Evolutionary conservation across 2,888 invertebrate genomes (phyloP).

Genomic region (Callimorpha dominula): DNA sequence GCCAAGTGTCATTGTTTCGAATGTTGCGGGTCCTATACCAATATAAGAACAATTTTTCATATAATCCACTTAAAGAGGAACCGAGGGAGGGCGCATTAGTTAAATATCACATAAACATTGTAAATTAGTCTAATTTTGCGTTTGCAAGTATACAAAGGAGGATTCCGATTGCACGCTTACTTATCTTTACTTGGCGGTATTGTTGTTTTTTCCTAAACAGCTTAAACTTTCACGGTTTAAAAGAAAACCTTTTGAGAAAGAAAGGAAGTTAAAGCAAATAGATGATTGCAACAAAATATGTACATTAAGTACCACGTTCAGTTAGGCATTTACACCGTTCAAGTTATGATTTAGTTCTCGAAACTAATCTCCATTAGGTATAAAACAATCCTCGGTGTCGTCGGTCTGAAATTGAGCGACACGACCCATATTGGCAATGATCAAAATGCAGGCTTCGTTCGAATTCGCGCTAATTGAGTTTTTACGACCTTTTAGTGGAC

Average conservation of each 20-base stretch:
- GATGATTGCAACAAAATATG: neutral
- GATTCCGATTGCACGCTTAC: too few species aligned
- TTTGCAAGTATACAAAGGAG: too few species aligned
- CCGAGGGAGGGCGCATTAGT: too few species aligned
- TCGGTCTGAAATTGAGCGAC: conserved; percentile 31
- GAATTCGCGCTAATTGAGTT: conserved; percentile 44
- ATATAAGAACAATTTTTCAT: neutral
- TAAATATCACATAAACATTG: too few species aligned
- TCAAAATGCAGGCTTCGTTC: conserved; percentile 36
- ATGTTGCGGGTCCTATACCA: neutral
- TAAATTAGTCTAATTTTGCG: too few species aligned
- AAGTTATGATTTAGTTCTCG: conserved; percentile 21
- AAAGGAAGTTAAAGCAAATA: neutral
- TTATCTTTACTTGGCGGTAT: too few species aligned
- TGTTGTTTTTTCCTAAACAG: too few species aligned
- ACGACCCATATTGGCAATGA: conserved; percentile 35
- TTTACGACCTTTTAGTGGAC: conserved; percentile 48
- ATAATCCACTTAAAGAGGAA: too few species aligned
- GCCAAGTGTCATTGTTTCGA: neutral
- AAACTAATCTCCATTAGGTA: conserved; percentile 27
- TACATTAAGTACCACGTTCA: neutral
- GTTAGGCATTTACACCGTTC: conserved; percentile 27
- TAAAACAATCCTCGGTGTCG: conserved; percentile 23
- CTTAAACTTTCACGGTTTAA: too few species aligned
- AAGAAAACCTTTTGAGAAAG: neutral